These are phyloP conservation scores for Drosophila leontia DNA, from an alignment of 1,140 invertebrate genomes.

Conservation along the genomic window DNA sequence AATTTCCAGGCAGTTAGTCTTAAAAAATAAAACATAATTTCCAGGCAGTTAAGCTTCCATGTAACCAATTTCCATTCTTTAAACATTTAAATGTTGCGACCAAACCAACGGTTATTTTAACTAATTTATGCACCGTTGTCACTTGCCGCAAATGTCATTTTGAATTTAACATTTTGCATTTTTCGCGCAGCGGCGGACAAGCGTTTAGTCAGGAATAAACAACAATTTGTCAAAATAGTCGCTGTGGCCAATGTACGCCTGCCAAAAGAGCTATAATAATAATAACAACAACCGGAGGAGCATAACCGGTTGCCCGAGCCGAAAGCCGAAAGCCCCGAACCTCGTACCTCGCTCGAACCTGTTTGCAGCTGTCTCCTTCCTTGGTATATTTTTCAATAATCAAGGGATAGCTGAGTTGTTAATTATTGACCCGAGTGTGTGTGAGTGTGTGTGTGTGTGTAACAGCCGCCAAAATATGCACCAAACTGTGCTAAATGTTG, in stretches of 20 bases:
- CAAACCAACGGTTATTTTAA: conserved; percentile 22
- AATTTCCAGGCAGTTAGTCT: background rate
- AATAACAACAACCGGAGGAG: conserved; percentile 16
- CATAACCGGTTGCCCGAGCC: conserved; percentile 39
- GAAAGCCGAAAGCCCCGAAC: conserved; percentile 5
- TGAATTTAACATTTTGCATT: conserved; percentile 33
- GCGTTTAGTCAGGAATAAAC: conserved; percentile 74
- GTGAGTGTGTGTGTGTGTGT: conserved; percentile 12
- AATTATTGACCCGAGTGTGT: conserved; percentile 57
- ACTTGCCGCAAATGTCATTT: conserved; percentile 56
- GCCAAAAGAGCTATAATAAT: conserved; percentile 33
- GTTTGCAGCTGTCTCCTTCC: conserved; percentile 70
- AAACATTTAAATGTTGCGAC: background rate
- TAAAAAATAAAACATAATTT: conserved; percentile 2
- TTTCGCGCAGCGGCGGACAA: conserved; percentile 47
- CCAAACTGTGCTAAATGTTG: conserved; percentile 49
- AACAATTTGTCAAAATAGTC: conserved; percentile 70
- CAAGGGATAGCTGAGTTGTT: conserved; percentile 77
- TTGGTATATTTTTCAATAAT: conserved; percentile 65
- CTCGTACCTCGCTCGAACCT: conserved; percentile 44
- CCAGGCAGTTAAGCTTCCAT: too few species aligned
- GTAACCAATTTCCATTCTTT: background rate
- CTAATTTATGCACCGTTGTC: conserved; percentile 59
- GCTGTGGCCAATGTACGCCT: conserved; percentile 32
- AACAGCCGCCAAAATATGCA: conserved; percentile 55